Evolutionary conservation across 2,113 vertebrate species (phyloP).

Genomic region (Eulemur rufifrons): DNA sequence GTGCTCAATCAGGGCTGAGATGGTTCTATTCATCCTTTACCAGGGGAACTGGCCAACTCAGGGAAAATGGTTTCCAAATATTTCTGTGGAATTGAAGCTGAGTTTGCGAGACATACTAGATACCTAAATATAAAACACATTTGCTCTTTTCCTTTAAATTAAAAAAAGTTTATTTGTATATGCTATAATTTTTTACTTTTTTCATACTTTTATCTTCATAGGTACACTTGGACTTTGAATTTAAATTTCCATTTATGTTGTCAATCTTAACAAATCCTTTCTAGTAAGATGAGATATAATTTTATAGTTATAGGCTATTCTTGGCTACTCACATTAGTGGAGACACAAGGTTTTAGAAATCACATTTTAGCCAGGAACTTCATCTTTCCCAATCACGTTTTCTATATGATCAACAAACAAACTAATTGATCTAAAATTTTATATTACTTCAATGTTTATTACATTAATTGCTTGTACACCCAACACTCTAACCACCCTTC

Average conservation of each 20-base stretch:
- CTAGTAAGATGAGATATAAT: neutral
- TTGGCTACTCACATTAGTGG: neutral
- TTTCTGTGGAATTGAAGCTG: neutral
- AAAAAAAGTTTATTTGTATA: neutral
- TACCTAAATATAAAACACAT: neutral
- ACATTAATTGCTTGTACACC: neutral
- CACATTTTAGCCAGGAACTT: neutral
- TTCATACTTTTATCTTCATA: neutral
- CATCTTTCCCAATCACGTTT: neutral
- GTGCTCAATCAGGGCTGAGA: neutral
- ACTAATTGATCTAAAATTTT: neutral
- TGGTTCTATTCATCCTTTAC: neutral
- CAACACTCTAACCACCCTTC: neutral
- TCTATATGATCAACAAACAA: neutral
- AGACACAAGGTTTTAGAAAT: neutral
- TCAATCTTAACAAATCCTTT: neutral
- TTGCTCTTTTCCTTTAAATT: neutral
- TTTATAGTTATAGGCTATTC: slow-evolving; percentile 13
- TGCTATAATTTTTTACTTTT: neutral
- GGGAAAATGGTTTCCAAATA: neutral
- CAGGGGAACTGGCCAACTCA: neutral
- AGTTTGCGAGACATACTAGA: neutral
- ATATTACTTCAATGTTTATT: neutral
- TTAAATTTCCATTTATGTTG: neutral
- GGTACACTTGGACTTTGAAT: neutral